Conservation (phyloP, 2,888 invertebrate genomes). For the Acanthosepion pharaonis region DNA sequence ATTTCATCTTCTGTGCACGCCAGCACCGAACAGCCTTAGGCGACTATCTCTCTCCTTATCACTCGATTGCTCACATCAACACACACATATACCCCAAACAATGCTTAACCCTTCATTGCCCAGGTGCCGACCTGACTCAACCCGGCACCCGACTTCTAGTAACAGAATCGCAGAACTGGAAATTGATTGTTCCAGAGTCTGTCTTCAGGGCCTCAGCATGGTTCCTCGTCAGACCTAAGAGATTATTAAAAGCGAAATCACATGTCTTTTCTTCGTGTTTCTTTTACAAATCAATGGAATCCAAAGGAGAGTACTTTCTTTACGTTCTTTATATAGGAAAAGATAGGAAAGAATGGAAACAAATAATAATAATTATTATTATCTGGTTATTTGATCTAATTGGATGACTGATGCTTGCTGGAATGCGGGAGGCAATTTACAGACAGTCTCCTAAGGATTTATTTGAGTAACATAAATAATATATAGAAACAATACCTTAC, state of each 20-base stretch:
- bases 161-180: constrained; percentile 33
- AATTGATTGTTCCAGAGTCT: constrained; percentile 21
- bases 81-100: neutral
- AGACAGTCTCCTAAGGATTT: too few species aligned
- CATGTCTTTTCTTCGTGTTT: neutral
- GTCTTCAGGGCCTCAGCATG: constrained; percentile 21
- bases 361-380: too few species aligned
- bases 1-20: neutral
- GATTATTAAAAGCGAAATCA: neutral
- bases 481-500: too few species aligned
- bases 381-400: too few species aligned
- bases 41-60: constrained; percentile 1
- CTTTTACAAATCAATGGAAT: neutral
- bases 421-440: too few species aligned
- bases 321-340: too few species aligned
- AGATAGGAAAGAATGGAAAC: too few species aligned
- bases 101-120: constrained; percentile 1
- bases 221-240: constrained; percentile 8
- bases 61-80: neutral
- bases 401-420: too few species aligned
- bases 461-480: too few species aligned
- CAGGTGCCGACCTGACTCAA: constrained; percentile 11
- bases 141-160: constrained; percentile 22
- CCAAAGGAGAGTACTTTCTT: neutral
- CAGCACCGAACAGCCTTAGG: neutral